Evolutionary conservation across 2,113 vertebrate species (phyloP).

Genomic region (Lichenostomus cassidix): DNA sequence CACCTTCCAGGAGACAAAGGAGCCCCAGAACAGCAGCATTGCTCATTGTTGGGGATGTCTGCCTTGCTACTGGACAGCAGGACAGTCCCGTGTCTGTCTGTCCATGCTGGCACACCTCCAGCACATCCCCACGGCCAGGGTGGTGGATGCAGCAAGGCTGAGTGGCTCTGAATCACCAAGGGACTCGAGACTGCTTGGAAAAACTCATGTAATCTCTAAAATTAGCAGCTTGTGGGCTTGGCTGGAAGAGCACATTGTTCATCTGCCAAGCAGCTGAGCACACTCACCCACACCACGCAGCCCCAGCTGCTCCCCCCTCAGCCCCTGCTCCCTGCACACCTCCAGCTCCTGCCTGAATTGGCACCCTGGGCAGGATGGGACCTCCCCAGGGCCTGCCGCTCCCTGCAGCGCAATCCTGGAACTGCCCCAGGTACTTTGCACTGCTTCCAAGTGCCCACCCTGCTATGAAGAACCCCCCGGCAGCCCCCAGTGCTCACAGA

Average conservation of each 20-base stretch:
- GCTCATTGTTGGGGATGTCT: neutral
- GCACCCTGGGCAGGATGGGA: neutral
- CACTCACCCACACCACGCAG: neutral
- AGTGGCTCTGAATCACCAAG: slow-evolving; percentile 9
- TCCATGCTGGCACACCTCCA: neutral
- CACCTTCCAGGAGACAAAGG: fast-evolving
- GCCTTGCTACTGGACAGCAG: neutral
- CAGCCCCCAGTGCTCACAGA: fast-evolving
- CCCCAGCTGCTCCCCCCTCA: neutral
- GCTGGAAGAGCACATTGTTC: neutral
- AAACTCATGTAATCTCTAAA: slow-evolving; percentile 42
- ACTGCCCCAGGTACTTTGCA: neutral
- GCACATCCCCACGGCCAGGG: neutral
- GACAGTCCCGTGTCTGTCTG: neutral
- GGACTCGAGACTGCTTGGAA: neutral
- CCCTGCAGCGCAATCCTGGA: neutral
- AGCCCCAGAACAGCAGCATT: neutral
- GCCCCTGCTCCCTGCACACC: neutral
- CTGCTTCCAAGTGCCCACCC: neutral
- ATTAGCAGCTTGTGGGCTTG: slow-evolving; percentile 50
- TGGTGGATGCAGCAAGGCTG: neutral
- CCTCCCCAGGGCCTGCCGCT: fast-evolving
- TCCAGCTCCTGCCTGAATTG: neutral
- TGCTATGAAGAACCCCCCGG: fast-evolving
- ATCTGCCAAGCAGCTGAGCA: slow-evolving; percentile 42